Conservation (phyloP, 2,113 vertebrate species). For the Albula glossodonta region DNA sequence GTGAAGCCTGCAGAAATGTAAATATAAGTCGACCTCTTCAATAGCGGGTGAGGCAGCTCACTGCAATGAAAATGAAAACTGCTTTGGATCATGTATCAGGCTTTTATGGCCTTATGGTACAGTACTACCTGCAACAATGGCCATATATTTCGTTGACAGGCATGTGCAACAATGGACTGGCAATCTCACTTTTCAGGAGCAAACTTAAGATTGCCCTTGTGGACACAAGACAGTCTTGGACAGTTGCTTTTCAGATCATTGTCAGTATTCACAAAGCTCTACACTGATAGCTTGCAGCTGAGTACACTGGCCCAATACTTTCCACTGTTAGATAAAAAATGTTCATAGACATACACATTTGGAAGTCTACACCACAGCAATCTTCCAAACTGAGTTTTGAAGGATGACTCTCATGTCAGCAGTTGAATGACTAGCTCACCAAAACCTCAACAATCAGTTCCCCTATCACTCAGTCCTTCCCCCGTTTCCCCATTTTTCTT, state of each 20-base stretch:
- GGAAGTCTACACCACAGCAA: neutral
- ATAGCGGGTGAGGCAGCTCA: neutral
- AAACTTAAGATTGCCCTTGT: neutral
- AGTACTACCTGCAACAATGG: neutral
- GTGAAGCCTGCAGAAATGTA: neutral
- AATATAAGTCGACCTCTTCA: constrained; percentile 1
- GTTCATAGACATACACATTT: neutral
- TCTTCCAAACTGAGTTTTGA: neutral
- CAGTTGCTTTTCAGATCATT: too few species aligned
- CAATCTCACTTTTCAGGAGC: neutral
- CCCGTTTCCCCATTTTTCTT: neutral
- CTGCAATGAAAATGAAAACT: neutral
- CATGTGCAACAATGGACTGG: neutral
- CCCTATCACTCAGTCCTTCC: neutral
- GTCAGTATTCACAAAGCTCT: neutral
- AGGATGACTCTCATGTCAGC: neutral
- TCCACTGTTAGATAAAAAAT: neutral
- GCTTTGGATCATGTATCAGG: neutral
- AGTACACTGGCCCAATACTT: neutral
- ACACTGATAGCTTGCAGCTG: neutral
- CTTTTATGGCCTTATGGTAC: neutral
- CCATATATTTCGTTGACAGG: neutral
- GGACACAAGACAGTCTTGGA: neutral
- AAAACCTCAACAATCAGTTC: neutral
- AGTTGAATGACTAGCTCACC: neutral